Conservation (phyloP, 1,140 invertebrate species). For the Euwallacea fornicatus region DNA sequence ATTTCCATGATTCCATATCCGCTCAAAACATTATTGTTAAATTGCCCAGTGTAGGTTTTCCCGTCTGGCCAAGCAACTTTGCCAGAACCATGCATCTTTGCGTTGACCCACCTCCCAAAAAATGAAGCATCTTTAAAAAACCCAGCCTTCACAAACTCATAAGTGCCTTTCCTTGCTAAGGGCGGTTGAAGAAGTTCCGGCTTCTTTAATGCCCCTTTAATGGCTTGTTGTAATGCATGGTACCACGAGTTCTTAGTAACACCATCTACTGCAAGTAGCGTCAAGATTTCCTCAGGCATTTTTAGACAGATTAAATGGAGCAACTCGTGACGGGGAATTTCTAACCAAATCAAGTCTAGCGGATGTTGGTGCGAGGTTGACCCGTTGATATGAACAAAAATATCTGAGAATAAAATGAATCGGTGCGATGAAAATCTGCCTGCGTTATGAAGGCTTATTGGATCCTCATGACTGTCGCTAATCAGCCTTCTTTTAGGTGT, state of each 20-base stretch:
- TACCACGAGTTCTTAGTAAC: slow-evolving; percentile 80
- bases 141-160: slow-evolving; percentile 65
- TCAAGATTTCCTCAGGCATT: slow-evolving; percentile 77
- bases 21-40: slow-evolving; percentile 72
- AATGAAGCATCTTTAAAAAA: slow-evolving; percentile 78
- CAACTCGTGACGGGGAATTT: slow-evolving; percentile 57
- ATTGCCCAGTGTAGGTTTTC: slow-evolving; percentile 75
- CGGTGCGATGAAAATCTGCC: slow-evolving; percentile 71
- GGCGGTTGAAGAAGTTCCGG: slow-evolving; percentile 64
- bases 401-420: slow-evolving; percentile 76
- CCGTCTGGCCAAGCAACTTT: slow-evolving; percentile 82
- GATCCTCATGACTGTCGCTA: slow-evolving; percentile 72
- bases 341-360: slow-evolving; percentile 79
- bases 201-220: slow-evolving; percentile 62
- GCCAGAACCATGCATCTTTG: slow-evolving; percentile 80
- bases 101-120: slow-evolving; percentile 73
- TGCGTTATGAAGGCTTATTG: slow-evolving; percentile 67
- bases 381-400: slow-evolving; percentile 71
- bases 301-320: slow-evolving; percentile 56
- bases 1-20: slow-evolving; percentile 73
- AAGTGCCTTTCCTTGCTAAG: slow-evolving; percentile 67
- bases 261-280: slow-evolving; percentile 65
- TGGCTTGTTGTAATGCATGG: slow-evolving; percentile 65
- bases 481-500: slow-evolving; percentile 72
- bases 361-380: slow-evolving; percentile 65